Percentiles rank a stretch among this genome's conserved stretches.
Evolutionary conservation across 2,888 invertebrate genomes (phyloP).

Genomic region (Clistopyga incitator): DNA sequence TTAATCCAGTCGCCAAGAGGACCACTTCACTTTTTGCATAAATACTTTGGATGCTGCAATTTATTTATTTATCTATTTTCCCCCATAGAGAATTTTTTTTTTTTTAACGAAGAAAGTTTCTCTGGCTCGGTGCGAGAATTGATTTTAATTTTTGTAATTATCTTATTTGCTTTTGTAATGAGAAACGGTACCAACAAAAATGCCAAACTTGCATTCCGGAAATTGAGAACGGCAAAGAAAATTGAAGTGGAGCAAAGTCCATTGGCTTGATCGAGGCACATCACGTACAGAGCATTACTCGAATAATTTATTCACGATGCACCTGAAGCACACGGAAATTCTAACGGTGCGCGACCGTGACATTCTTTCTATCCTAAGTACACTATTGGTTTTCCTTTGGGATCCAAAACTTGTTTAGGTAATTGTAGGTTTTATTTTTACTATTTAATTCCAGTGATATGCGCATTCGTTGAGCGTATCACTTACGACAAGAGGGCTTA

Average conservation of each 20-base stretch:
- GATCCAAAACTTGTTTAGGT: background rate
- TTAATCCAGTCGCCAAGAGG: too few relatives aligned
- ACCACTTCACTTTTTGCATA: background rate
- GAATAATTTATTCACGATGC: constrained; percentile 56
- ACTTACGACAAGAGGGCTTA: too few relatives aligned
- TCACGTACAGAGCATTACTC: constrained; percentile 51
- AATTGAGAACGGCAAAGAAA: background rate
- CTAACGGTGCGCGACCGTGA: constrained; percentile 58
- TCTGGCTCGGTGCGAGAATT: too few relatives aligned
- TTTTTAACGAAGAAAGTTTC: too few relatives aligned
- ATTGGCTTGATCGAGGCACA: constrained; percentile 36
- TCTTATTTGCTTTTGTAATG: too few relatives aligned
- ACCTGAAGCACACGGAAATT: constrained; percentile 54
- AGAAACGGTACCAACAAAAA: background rate
- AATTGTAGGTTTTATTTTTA: too few relatives aligned
- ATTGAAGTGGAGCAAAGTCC: constrained; percentile 47
- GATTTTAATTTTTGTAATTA: too few relatives aligned
- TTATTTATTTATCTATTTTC: too few relatives aligned
- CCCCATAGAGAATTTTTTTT: too few relatives aligned
- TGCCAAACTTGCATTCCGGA: background rate
- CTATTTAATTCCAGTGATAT: too few relatives aligned
- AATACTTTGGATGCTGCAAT: background rate
- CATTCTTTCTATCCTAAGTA: constrained; percentile 16
- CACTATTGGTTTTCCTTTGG: background rate
- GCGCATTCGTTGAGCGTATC: too few relatives aligned